Evolutionary conservation across 2,113 vertebrate species (phyloP).

Genomic region (Gobius niger): DNA sequence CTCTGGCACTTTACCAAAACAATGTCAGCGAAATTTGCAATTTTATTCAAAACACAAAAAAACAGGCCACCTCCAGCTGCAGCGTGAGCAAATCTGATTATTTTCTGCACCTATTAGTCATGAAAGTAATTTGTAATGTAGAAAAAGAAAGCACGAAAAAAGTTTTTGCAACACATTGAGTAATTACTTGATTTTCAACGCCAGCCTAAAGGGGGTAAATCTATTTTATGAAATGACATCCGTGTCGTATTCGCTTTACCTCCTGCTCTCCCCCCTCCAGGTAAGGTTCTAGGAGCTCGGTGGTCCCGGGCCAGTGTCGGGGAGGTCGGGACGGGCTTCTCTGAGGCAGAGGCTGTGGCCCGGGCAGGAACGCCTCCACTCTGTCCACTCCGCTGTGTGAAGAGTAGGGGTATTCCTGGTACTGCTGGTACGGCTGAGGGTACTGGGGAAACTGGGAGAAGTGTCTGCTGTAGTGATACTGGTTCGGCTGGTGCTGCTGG

Average conservation of each 20-base stretch:
- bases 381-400: slow-evolving; percentile 31
- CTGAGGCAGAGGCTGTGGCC: slow-evolving; percentile 54
- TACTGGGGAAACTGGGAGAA: slow-evolving; percentile 46
- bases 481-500: slow-evolving; percentile 55
- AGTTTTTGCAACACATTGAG: no score
- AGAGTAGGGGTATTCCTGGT: slow-evolving; percentile 44
- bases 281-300: slow-evolving; percentile 68
- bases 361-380: slow-evolving; percentile 43
- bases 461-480: slow-evolving; percentile 58
- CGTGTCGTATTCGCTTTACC: slow-evolving; percentile 31
- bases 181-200: no score
- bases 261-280: slow-evolving; percentile 78
- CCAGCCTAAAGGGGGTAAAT: not conserved
- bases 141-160: no score
- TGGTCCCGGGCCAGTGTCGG: slow-evolving; percentile 64
- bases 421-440: slow-evolving; percentile 29
- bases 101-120: no score
- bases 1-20: no score
- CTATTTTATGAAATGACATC: not conserved
- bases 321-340: slow-evolving; percentile 49
- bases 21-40: no score
- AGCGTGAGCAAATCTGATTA: no score
- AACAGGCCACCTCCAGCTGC: no score
- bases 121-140: no score
- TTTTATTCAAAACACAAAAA: no score